These are phyloP conservation scores for Blennius ocellaris DNA, from an alignment of 2,113 vertebrate genomes.

Conservation along the genomic window DNA sequence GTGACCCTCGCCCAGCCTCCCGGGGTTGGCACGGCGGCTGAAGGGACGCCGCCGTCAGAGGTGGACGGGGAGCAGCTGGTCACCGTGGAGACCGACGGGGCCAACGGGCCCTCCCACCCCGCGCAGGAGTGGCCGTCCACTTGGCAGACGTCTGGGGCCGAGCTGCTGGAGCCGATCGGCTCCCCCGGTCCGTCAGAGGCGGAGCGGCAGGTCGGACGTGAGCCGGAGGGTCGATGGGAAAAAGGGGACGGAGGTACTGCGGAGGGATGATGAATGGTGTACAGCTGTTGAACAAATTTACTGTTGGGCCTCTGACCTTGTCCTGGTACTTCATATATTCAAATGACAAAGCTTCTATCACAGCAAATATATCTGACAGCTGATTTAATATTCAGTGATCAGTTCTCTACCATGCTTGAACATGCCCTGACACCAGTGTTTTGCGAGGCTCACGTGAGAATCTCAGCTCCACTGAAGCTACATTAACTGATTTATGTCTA, in stretches of 20 bases:
- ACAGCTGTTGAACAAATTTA: too few species aligned
- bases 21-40: constrained; percentile 47
- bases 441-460: too few species aligned
- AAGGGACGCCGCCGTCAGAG: constrained; percentile 51
- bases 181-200: constrained; percentile 51
- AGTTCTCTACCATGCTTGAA: too few species aligned
- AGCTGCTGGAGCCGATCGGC: constrained; percentile 67
- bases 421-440: too few species aligned
- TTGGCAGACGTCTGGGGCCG: constrained; percentile 79
- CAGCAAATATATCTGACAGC: too few species aligned
- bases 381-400: too few species aligned
- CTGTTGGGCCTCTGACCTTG: too few species aligned
- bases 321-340: too few species aligned
- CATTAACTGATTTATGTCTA: too few species aligned
- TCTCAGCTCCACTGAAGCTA: too few species aligned
- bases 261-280: too few species aligned
- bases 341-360: too few species aligned
- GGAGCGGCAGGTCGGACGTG: constrained; percentile 30
- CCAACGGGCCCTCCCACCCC: constrained; percentile 52
- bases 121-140: constrained; percentile 74
- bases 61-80: constrained; percentile 66
- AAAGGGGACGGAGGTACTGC: constrained; percentile 45
- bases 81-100: constrained; percentile 68
- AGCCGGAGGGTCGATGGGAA: constrained; percentile 25
- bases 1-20: constrained; percentile 51